Conservation (phyloP, 2,797 vertebrate species). For the Pseudochirops cupreus region DNA sequence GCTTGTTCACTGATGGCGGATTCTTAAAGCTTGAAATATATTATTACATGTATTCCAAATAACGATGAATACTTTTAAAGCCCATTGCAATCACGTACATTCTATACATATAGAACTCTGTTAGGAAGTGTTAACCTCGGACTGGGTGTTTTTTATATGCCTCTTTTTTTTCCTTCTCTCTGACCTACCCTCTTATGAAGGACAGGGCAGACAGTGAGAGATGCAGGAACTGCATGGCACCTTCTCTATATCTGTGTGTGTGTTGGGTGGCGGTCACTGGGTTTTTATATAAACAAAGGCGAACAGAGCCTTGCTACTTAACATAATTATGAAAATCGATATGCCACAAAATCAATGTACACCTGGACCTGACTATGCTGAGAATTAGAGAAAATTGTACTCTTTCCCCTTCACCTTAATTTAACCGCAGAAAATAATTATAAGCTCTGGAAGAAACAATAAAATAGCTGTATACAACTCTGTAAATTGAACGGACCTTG, state of each 20-base stretch:
- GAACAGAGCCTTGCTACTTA: constrained; percentile 37
- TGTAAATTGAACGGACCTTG: constrained; percentile 77
- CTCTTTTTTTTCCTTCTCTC: not conserved
- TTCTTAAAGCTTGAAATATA: not conserved
- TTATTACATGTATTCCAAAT: not conserved
- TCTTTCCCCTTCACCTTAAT: constrained; percentile 76
- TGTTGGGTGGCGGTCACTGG: not conserved
- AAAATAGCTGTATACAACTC: constrained; percentile 62
- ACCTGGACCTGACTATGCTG: constrained; percentile 71
- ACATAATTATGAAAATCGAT: constrained; percentile 69
- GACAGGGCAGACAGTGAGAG: not conserved
- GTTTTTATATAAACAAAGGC: constrained; percentile 24
- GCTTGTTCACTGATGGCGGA: not conserved
- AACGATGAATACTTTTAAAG: not conserved
- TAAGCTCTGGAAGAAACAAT: constrained; percentile 75
- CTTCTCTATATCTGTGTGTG: not conserved
- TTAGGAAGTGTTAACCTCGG: not conserved
- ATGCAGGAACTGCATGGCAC: not conserved
- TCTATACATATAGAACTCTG: not conserved
- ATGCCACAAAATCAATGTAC: constrained; percentile 64
- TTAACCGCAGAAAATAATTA: constrained; percentile 79
- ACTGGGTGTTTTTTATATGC: not conserved
- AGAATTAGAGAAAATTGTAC: constrained; percentile 74
- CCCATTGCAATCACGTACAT: not conserved
- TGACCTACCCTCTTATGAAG: not conserved